Percentiles rank a stretch among this genome's conserved stretches.
Evolutionary conservation across 2,888 invertebrate genomes (phyloP).

Genomic region (Lissocephala sabroskyi): DNA sequence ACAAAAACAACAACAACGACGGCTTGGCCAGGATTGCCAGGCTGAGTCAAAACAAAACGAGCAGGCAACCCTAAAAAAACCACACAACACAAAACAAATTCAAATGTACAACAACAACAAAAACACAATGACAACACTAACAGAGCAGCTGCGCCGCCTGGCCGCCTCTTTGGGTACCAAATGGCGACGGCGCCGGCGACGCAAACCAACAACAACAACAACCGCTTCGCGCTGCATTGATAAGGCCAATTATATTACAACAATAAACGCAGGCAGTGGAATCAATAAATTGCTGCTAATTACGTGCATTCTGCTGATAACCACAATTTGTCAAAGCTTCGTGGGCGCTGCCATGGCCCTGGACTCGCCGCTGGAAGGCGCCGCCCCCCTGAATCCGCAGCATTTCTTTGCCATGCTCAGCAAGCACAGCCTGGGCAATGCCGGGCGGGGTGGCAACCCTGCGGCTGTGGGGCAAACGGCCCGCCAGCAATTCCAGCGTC

Average conservation of each 20-base stretch:
- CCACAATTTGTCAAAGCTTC: constrained; percentile 61
- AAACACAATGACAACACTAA: constrained; percentile 23
- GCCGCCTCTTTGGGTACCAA: constrained; percentile 43
- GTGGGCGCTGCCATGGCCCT: constrained; percentile 22
- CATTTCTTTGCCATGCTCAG: constrained; percentile 64
- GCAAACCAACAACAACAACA: constrained; percentile 36
- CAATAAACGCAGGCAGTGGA: constrained; percentile 48
- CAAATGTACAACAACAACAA: background rate
- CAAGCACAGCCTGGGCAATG: constrained; percentile 33
- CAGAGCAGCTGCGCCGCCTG: constrained; percentile 32
- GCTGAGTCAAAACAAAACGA: too few relatives aligned
- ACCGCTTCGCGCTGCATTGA: constrained; percentile 33
- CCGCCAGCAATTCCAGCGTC: constrained; percentile 34
- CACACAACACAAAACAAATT: constrained; percentile 5
- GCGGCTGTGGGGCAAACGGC: constrained; percentile 21
- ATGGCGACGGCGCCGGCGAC: constrained; percentile 55
- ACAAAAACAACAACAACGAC: too few relatives aligned
- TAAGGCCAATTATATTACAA: constrained; percentile 51
- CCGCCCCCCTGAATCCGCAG: constrained; percentile 26
- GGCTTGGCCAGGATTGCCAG: too few relatives aligned
- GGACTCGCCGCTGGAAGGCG: constrained; percentile 1
- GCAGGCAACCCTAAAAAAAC: background rate
- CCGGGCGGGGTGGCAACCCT: constrained; percentile 14
- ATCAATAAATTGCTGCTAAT: constrained; percentile 65
- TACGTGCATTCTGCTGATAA: constrained; percentile 59